Percentiles rank a stretch among this genome's conserved stretches.
Conservation (phyloP, 2,888 invertebrate genomes). For the Brachypalpus laphriformis region DNA sequence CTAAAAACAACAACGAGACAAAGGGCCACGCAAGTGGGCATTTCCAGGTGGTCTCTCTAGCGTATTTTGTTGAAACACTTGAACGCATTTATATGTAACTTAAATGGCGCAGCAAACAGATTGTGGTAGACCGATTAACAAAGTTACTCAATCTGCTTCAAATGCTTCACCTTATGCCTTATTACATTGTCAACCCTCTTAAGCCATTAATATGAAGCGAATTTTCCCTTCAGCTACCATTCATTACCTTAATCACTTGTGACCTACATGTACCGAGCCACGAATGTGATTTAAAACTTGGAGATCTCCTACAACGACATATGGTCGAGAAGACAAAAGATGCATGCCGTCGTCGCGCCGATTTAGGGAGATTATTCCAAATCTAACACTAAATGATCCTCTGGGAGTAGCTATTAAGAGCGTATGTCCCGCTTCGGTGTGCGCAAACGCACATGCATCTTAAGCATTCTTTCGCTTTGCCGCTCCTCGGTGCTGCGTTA, state of each 20-base stretch:
- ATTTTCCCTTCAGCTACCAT: not conserved
- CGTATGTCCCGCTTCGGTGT: slow-evolving; percentile 41
- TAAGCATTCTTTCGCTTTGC: slow-evolving; percentile 35
- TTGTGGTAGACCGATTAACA: too few species aligned
- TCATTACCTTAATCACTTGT: not conserved
- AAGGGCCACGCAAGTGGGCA: too few species aligned
- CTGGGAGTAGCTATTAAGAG: slow-evolving; percentile 70
- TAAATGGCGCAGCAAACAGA: too few species aligned
- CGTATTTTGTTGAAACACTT: too few species aligned
- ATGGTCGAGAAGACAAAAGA: slow-evolving; percentile 47
- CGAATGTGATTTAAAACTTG: slow-evolving; percentile 14
- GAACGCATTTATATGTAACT: too few species aligned
- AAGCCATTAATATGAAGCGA: not conserved
- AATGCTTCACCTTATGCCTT: too few species aligned
- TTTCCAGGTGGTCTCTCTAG: too few species aligned
- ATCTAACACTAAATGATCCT: slow-evolving; percentile 70
- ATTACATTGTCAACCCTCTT: too few species aligned
- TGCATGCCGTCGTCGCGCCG: slow-evolving; percentile 43
- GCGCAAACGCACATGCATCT: slow-evolving; percentile 61
- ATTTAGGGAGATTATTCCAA: slow-evolving; percentile 69
- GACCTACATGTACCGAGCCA: not conserved
- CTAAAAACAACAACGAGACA: too few species aligned
- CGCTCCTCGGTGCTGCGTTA: slow-evolving; percentile 33
- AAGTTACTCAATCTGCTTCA: too few species aligned
- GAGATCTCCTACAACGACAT: slow-evolving; percentile 45